These are phyloP conservation scores for Donacobius atricapilla DNA, from an alignment of 2,113 vertebrate genomes.

Conservation along the genomic window DNA sequence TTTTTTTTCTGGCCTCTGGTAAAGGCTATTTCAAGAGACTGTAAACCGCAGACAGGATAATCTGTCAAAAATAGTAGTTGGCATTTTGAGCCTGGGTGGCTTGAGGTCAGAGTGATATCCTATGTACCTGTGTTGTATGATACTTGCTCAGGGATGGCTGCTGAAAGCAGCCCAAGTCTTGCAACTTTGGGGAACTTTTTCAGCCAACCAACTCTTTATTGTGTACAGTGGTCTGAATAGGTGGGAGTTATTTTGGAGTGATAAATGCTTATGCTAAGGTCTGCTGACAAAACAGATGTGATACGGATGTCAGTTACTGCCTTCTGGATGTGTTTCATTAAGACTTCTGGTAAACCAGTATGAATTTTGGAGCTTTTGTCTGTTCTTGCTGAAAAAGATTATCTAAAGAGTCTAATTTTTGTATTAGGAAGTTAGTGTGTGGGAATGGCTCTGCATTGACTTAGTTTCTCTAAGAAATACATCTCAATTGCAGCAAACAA, in stretches of 20 bases:
- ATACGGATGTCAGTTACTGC: background rate
- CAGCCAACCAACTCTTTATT: background rate
- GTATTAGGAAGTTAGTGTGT: background rate
- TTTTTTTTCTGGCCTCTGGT: background rate
- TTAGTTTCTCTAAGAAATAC: background rate
- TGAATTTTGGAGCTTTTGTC: background rate
- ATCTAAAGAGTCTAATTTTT: background rate
- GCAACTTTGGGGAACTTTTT: background rate
- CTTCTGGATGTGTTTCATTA: background rate
- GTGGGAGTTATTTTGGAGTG: background rate
- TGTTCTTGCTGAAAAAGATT: background rate
- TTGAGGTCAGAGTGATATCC: background rate
- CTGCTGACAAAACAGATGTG: background rate
- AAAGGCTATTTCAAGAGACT: background rate
- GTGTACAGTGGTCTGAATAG: background rate
- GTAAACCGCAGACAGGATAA: background rate
- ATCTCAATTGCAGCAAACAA: background rate
- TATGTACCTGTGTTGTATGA: background rate
- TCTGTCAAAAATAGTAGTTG: slow-evolving; percentile 9
- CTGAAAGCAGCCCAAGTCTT: background rate
- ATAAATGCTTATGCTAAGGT: background rate
- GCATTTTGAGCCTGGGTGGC: background rate
- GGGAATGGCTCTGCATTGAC: background rate
- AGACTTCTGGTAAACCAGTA: background rate
- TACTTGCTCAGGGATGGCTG: background rate